Base-by-base conservation (phyloP, 2,113 vertebrate species). In the Chionodraco myersi region DNA sequence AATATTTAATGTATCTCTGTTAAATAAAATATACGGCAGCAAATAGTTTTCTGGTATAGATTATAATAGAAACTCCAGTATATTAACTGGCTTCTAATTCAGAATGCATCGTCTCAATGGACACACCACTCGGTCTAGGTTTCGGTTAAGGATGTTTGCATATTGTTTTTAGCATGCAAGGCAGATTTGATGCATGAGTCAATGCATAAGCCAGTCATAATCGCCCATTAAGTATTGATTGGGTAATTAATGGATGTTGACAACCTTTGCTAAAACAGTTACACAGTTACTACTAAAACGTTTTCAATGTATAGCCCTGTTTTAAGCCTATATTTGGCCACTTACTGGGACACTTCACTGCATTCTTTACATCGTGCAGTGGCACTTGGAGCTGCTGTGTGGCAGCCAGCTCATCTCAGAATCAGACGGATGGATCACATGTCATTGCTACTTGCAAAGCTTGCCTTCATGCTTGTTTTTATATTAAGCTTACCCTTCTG, bases 381-480 rank as follows among this genome's bases (percentile, higher is more conserved):
- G 18, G 11, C 13, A 7, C 59, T 66, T 2, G 5, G 1, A 61
- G 10, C 56, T 56, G 26, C 49, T 36, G 45, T 47, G 34, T 70
- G 53, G 7, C 36, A 41, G 36, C 6, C 36, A 59, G 69, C 70
- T 69, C 58, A 13, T 13, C 36, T 76, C 26, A 48, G 23, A 61
- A 0, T 62, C 66, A 30, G 61, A 62, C 30, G 10, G 47, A 80
- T 70, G 65, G 77, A 79, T 68, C 26, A 18, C 64, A 76, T 79
- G 53, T 54, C 80, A 84, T 52, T 60, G 74, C 84, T 86, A 21
- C 64, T 65, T 53, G 67, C 75, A 79, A 84, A 81, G 82, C 86
- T 87, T 86, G 75, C 78, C 64, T 79, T 47, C 81, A 71, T 86
- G 36, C 88, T 77, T 73, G 63, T 79, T 81, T 82, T 36, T 69